Evolutionary conservation across 2,797 vertebrate species (phyloP).

Genomic region (Sarcophilus harrisii): DNA sequence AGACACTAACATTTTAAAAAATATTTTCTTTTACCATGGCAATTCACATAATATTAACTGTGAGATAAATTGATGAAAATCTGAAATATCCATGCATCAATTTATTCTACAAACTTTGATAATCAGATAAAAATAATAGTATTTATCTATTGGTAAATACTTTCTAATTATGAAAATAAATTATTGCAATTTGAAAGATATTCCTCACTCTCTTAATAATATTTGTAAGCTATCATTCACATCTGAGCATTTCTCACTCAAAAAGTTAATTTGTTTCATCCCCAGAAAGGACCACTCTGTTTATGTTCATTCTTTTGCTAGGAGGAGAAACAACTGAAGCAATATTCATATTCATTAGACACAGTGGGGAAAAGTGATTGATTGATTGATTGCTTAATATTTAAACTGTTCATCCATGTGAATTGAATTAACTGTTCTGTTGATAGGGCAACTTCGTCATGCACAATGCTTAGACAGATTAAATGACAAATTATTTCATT

Average conservation of each 20-base stretch:
- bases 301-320: conserved; percentile 48
- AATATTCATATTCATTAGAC: conserved; percentile 70
- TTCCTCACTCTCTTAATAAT: conserved; percentile 20
- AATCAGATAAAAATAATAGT: conserved; percentile 10
- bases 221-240: conserved; percentile 5
- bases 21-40: not conserved
- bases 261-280: conserved; percentile 21
- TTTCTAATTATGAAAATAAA: conserved; percentile 37
- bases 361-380: conserved; percentile 57
- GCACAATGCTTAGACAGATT: conserved; percentile 63
- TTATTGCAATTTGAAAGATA: conserved; percentile 15
- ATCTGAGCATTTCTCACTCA: conserved; percentile 1
- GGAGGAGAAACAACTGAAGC: conserved; percentile 52
- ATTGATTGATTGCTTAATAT: conserved; percentile 77
- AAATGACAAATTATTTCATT: conserved; percentile 74
- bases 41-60: not conserved
- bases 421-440: conserved; percentile 68
- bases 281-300: conserved; percentile 56
- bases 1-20: not conserved
- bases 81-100: conserved; percentile 1
- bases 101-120: not conserved
- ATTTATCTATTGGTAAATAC: conserved; percentile 20
- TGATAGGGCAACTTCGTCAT: conserved; percentile 62
- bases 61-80: not conserved
- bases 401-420: conserved; percentile 76